Conservation (phyloP, 92 coral and sea anemone species). For the Epizoanthus rinbou region DNA sequence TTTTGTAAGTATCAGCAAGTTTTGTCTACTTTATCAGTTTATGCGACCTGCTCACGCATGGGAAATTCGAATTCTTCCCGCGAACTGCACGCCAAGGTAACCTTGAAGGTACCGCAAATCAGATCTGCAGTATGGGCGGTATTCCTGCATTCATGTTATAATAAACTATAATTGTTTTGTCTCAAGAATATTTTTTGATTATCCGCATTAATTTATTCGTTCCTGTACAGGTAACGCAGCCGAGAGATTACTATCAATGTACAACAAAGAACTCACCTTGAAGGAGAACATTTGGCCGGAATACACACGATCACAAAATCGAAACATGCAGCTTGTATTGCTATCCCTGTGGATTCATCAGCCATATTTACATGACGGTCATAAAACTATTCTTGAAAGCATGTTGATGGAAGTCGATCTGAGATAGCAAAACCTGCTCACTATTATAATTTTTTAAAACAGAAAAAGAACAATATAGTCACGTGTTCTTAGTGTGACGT, state of each 20-base stretch:
- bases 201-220: background rate
- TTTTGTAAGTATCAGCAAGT: conserved; percentile 69
- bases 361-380: conserved; percentile 77
- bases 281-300: conserved; percentile 81
- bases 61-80: background rate
- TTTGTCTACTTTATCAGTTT: conserved; percentile 3
- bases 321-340: conserved; percentile 78
- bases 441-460: no score
- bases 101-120: no score
- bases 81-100: no score
- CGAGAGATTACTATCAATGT: conserved; percentile 69
- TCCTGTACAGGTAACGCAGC: conserved; percentile 63
- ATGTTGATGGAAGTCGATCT: conserved; percentile 89
- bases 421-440: conserved; percentile 14
- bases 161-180: no score
- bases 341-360: conserved; percentile 92
- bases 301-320: conserved; percentile 67
- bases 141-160: no score
- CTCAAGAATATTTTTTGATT: conserved; percentile 4
- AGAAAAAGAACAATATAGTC: background rate
- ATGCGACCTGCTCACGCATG: background rate
- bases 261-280: conserved; percentile 70
- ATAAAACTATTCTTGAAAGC: conserved; percentile 73
- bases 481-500: background rate
- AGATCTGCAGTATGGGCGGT: no score